phyloP scores from a whole-genome alignment of 2,888 invertebrate species.

The Pristionchus maxplancki region DNA sequence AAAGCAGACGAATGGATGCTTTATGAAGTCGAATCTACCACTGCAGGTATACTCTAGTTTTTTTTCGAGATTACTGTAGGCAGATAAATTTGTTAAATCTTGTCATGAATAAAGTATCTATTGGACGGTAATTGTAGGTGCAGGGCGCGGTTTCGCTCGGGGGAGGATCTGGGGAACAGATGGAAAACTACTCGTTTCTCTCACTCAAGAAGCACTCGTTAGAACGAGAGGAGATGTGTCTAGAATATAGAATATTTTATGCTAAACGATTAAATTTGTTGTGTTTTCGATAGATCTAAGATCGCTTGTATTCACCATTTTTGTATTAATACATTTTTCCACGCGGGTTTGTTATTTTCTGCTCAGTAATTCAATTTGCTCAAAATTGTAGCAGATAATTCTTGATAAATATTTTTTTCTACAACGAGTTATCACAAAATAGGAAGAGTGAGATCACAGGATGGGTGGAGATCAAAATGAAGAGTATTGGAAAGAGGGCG shows the following conservation, averaged over 20 bases:
- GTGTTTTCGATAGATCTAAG: conserved; percentile 17
- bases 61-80: conserved; percentile 5
- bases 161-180: conserved; percentile 71
- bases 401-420: conserved; percentile 15
- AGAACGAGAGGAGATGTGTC: conserved; percentile 61
- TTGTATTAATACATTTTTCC: background rate
- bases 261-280: background rate
- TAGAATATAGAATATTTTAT: conserved; percentile 47
- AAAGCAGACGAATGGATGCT: conserved; percentile 74
- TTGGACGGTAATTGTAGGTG: conserved; percentile 53
- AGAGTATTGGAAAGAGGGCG: background rate
- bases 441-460: conserved; percentile 30
- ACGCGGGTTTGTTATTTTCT: conserved; percentile 6
- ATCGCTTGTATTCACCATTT: conserved; percentile 18
- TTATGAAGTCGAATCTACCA: conserved; percentile 67
- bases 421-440: background rate
- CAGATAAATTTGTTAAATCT: no score
- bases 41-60: conserved; percentile 59
- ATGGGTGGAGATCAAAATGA: background rate
- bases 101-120: background rate
- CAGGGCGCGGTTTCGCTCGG: conserved; percentile 67
- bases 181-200: conserved; percentile 68
- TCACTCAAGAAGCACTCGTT: conserved; percentile 70
- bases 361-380: background rate
- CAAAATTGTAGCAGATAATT: background rate